Conservation (phyloP, 2,113 vertebrate genomes). For the Ornithorhynchus anatinus region DNA sequence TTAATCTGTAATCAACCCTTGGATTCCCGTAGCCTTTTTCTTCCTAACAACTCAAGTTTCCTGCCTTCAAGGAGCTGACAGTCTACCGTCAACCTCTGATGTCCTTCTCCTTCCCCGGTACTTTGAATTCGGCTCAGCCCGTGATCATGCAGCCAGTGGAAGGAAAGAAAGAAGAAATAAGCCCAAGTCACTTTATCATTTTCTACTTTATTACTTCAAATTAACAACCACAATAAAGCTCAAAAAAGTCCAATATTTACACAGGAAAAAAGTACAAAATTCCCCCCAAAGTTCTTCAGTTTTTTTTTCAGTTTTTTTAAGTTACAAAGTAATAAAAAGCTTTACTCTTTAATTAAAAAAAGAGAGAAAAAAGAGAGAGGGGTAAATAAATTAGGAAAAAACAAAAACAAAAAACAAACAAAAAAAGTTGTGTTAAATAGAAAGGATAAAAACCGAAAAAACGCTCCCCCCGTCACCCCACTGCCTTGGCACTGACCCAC, state of each 20-base stretch:
- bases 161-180: conserved; percentile 44
- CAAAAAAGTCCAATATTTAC: conserved; percentile 88
- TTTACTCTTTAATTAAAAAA: conserved; percentile 82
- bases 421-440: conserved; percentile 70
- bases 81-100: not conserved
- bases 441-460: conserved; percentile 61
- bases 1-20: too few relatives aligned
- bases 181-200: conserved; percentile 73
- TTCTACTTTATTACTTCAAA: conserved; percentile 90
- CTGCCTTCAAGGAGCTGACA: too few relatives aligned
- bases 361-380: conserved; percentile 51
- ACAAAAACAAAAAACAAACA: conserved; percentile 64
- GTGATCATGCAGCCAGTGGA: conserved; percentile 31
- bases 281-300: conserved; percentile 81
- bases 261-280: conserved; percentile 89
- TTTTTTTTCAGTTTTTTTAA: conserved; percentile 80
- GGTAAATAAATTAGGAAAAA: conserved; percentile 76
- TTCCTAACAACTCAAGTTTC: too few relatives aligned
- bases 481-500: conserved; percentile 17
- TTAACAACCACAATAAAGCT: conserved; percentile 88
- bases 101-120: conserved; percentile 7
- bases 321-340: conserved; percentile 87
- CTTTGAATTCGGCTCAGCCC: conserved; percentile 42
- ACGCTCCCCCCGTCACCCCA: conserved; percentile 33
- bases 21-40: too few relatives aligned